Conservation (phyloP, 2,888 invertebrate genomes). For the Gibbula magus region DNA sequence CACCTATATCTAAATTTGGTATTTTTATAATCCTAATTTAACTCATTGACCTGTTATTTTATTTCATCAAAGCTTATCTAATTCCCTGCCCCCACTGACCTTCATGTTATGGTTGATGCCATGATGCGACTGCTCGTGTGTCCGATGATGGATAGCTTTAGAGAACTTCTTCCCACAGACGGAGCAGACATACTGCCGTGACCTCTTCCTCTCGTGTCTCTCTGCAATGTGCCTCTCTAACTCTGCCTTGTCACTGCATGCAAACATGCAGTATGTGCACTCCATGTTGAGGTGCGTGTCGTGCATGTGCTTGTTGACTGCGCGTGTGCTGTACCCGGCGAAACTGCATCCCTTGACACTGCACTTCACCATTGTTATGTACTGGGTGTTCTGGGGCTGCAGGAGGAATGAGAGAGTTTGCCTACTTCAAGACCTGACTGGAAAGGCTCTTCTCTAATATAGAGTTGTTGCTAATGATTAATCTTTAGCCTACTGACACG, state of each 20-base stretch:
- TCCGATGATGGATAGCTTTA: background rate
- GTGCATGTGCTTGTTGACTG: slow-evolving; percentile 6
- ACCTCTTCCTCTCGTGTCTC: background rate
- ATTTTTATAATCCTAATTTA: no score
- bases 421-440: no score
- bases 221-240: background rate
- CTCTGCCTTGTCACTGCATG: background rate
- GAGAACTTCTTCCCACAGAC: background rate
- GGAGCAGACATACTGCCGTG: background rate
- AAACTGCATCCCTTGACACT: background rate
- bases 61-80: no score
- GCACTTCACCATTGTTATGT: slow-evolving; percentile 2
- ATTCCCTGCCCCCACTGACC: background rate
- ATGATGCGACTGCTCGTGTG: background rate
- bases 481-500: no score
- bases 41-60: no score
- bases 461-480: no score
- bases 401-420: background rate
- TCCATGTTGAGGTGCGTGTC: slow-evolving; percentile 4
- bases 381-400: background rate
- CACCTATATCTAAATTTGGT: no score
- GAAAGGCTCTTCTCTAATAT: no score
- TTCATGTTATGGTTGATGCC: background rate
- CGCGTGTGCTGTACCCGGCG: background rate
- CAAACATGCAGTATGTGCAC: background rate